These are phyloP conservation scores for Pristionchus pacificus DNA, from an alignment of 1,140 invertebrate genomes.

Conservation along the genomic window DNA sequence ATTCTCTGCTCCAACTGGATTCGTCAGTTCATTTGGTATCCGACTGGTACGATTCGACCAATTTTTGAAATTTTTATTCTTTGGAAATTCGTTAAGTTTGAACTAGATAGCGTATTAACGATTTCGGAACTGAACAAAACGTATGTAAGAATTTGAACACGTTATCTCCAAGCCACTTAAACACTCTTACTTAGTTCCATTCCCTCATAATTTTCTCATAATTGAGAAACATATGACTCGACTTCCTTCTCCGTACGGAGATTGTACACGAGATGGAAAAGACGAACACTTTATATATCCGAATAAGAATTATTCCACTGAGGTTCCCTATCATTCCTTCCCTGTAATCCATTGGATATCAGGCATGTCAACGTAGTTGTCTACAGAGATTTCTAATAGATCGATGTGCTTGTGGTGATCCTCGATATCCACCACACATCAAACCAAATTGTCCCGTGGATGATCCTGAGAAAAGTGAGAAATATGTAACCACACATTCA, in stretches of 20 bases:
- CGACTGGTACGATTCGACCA: conserved; percentile 33
- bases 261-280: conserved; percentile 50
- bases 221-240: conserved; percentile 49
- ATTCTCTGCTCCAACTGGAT: conserved; percentile 54
- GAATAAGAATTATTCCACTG: conserved; percentile 55
- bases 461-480: conserved; percentile 43
- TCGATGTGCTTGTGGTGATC: conserved; percentile 53
- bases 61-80: conserved; percentile 12
- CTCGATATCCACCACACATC: conserved; percentile 49
- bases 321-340: conserved; percentile 22
- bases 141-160: neutral
- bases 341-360: conserved; percentile 7
- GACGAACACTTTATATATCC: conserved; percentile 48
- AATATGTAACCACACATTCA: conserved; percentile 6
- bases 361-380: conserved; percentile 53
- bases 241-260: conserved; percentile 52
- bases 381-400: conserved; percentile 48
- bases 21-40: conserved; percentile 54
- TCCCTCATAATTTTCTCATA: neutral
- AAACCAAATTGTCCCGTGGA: conserved; percentile 53
- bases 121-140: neutral
- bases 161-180: too few relatives aligned
- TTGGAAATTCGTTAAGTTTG: too few relatives aligned
- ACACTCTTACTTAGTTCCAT: neutral
- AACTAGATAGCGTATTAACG: neutral